Percentiles rank a stretch among this genome's conserved stretches.
Conservation (phyloP, 2,797 vertebrate species). For the Hafferia zeledoni region DNA sequence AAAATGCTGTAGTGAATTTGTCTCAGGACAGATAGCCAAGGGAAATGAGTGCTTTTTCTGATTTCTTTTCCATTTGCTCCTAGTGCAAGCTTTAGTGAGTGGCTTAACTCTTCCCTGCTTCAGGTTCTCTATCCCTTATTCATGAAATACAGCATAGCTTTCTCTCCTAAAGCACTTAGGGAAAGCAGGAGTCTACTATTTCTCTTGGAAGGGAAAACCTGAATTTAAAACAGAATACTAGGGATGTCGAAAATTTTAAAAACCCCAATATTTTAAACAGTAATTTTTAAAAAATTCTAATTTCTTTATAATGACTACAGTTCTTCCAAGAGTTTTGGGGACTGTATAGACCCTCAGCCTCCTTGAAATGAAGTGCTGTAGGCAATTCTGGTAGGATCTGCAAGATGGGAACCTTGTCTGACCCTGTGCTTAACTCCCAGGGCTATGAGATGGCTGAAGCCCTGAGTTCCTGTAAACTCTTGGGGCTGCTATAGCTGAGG, state of each 20-base stretch:
- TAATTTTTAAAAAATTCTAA: not conserved
- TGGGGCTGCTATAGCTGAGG: not conserved
- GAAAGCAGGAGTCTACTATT: not conserved
- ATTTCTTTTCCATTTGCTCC: not conserved
- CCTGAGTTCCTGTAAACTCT: not conserved
- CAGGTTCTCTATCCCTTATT: accelerated
- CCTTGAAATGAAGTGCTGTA: not conserved
- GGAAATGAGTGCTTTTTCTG: not conserved
- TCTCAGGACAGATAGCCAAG: not conserved
- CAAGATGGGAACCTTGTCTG: not conserved
- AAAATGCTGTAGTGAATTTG: not conserved
- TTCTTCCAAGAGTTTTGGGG: not conserved
- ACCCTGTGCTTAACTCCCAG: not conserved
- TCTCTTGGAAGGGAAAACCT: not conserved
- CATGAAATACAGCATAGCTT: not conserved
- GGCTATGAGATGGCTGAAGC: not conserved
- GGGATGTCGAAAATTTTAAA: not conserved
- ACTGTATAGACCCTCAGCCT: not conserved
- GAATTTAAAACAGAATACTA: not conserved
- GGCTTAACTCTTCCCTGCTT: not conserved
- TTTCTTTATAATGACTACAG: not conserved
- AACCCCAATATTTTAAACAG: not conserved
- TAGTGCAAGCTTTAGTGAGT: not conserved
- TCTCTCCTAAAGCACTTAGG: not conserved
- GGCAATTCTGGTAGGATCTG: not conserved